phyloP scores from a whole-genome alignment of 2,113 vertebrate species.

The Labeo rohita region DNA sequence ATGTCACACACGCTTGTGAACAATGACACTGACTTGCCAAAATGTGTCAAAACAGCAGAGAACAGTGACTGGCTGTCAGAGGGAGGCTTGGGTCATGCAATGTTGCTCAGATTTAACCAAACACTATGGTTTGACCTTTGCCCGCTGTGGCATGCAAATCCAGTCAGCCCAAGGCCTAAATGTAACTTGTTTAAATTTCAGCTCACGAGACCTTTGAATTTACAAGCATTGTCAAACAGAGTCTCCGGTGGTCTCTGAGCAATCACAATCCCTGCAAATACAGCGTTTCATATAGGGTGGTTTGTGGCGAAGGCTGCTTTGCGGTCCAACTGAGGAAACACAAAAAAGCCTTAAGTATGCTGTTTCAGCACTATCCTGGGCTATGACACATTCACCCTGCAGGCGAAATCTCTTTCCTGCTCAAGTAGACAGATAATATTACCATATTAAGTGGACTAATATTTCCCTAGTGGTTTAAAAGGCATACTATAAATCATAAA shows the following conservation, averaged over 20 bases:
- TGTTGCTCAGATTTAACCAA: background rate
- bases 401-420: constrained; percentile 8
- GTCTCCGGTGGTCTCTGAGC: background rate
- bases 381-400: constrained; percentile 17
- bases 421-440: constrained; percentile 34
- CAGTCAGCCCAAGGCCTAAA: background rate
- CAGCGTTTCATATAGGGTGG: background rate
- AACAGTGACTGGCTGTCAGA: constrained; percentile 8
- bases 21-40: constrained; percentile 2
- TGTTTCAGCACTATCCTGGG: constrained; percentile 15
- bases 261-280: background rate
- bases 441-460: constrained; percentile 32
- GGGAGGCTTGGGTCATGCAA: background rate
- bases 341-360: constrained; percentile 19
- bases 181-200: background rate
- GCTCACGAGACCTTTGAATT: background rate
- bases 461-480: background rate
- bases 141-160: background rate
- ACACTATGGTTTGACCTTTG: constrained; percentile 2
- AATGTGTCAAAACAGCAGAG: constrained; percentile 26
- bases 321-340: background rate
- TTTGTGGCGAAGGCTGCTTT: constrained; percentile 8
- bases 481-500: background rate
- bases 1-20: constrained; percentile 6
- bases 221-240: background rate